Evolutionary conservation across 2,113 vertebrate genomes (phyloP).

Genomic region (Garra rufa): DNA sequence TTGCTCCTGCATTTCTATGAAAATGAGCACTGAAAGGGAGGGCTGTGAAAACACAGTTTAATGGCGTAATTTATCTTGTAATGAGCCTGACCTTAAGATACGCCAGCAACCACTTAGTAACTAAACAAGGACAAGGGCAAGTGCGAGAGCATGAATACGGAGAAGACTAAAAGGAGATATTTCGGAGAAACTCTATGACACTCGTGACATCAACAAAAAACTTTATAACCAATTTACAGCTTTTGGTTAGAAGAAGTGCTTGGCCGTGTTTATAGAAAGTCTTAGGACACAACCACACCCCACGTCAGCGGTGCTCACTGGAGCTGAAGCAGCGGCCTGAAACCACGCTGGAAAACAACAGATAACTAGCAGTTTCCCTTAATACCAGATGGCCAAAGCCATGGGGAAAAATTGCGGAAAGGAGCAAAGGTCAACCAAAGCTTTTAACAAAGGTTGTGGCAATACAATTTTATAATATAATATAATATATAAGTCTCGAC

Average conservation of each 20-base stretch:
- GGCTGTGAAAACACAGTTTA: conserved; percentile 2
- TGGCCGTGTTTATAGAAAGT: conserved; percentile 30
- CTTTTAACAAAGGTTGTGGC: conserved; percentile 19
- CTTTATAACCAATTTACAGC: neutral
- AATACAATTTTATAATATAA: neutral
- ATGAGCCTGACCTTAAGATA: conserved; percentile 26
- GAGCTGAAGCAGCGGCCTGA: conserved; percentile 19
- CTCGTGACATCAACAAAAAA: neutral
- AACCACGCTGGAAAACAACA: conserved; percentile 58
- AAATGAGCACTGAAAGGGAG: conserved; percentile 19
- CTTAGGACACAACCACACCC: conserved; percentile 25
- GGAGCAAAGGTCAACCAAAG: conserved; percentile 57
- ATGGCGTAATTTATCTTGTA: conserved; percentile 11
- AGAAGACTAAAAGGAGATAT: neutral
- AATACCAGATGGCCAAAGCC: conserved; percentile 40
- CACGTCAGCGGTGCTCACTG: conserved; percentile 30
- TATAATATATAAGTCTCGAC: too few species aligned
- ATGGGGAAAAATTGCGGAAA: neutral
- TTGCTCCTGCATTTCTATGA: neutral
- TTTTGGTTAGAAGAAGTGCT: conserved; percentile 51
- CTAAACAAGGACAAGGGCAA: conserved; percentile 10
- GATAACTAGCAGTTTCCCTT: conserved; percentile 56
- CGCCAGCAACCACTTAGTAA: neutral
- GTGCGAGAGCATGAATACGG: neutral
- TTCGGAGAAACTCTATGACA: neutral